Conservation (phyloP, 1,140 invertebrate genomes). For the Periplaneta americana region DNA sequence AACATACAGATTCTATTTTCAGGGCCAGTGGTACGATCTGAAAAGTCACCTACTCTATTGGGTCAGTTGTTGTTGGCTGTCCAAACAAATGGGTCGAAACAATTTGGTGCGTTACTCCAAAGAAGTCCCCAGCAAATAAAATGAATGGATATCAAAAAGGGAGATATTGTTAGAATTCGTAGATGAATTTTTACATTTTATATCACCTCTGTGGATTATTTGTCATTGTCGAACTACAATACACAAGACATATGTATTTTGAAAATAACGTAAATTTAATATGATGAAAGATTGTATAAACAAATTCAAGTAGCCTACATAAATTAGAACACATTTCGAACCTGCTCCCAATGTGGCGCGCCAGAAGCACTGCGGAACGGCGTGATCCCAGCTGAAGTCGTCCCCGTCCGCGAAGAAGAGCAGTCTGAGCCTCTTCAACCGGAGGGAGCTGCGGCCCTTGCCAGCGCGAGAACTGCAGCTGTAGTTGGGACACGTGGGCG, state of each 20-base stretch:
- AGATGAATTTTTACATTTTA: too few relatives aligned
- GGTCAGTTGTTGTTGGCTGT: too few relatives aligned
- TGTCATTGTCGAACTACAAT: neutral
- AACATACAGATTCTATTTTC: too few relatives aligned
- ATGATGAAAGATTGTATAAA: neutral
- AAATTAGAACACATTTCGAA: neutral
- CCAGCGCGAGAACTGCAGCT: too few relatives aligned
- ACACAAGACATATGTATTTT: neutral
- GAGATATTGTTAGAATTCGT: too few relatives aligned
- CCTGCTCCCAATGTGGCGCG: conserved; percentile 17
- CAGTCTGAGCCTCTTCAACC: conserved; percentile 14
- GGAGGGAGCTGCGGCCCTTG: neutral
- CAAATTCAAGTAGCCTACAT: neutral
- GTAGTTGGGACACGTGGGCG: conserved; percentile 20
- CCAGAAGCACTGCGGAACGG: conserved; percentile 31
- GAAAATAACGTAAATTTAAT: neutral
- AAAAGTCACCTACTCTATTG: too few relatives aligned
- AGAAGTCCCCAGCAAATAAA: too few relatives aligned
- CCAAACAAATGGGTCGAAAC: too few relatives aligned
- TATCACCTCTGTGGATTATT: neutral
- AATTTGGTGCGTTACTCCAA: too few relatives aligned
- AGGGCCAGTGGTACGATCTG: too few relatives aligned
- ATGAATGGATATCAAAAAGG: too few relatives aligned
- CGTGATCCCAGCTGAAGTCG: conserved; percentile 32
- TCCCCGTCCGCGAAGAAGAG: conserved; percentile 33